Evolutionary conservation across 92 coral and sea anemone species (phyloP), one percentile per base, ranked within the genome.

Genomic region (Diadumene lineata): DNA sequence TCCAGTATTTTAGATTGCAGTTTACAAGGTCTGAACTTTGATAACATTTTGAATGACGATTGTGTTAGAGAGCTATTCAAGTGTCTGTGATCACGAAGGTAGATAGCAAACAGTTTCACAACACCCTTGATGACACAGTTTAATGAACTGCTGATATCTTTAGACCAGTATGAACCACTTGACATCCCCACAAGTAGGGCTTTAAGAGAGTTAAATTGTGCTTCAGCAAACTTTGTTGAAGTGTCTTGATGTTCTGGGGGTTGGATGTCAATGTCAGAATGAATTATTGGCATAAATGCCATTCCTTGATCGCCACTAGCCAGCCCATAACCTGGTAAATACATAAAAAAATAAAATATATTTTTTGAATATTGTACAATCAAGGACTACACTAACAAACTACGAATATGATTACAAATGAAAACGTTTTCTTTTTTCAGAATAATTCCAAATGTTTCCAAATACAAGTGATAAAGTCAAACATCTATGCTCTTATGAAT

Each of bases 271-370:
- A 69, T 79, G 17, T 80, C 76, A 0, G 86, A 69, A 64, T 73
- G 76, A 25, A 69, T 72, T 25, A 81, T 22, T 27, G 88, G 93
- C 78, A 87, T 73, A 66, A 84, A 81, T 1, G 90, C 84, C 53
- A 84, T 73, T 17, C 97, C 97, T 66, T 87, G 88, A 34, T 91
- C 97, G 19, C 97, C 97, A 19, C 81, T 84, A 70, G 97, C 97
- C 11, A 91, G 78, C 21, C 97, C 97, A 33, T 84, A 91, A n/a
- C 92, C 97, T 91, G 21, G 58, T 22, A 1, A 17, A 74, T 25
- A 31, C n/a, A n/a, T n/a, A 51, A 50, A 32, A 34, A 73, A 18
- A 13, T n/a, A n/a, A n/a, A n/a, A n/a, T n/a, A n/a, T n/a, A n/a
- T n/a, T n/a, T n/a, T n/a, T n/a, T n/a, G n/a, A n/a, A 38, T 38